Conservation (phyloP, 2,797 vertebrate species). For the Hybognathus amarus region DNA sequence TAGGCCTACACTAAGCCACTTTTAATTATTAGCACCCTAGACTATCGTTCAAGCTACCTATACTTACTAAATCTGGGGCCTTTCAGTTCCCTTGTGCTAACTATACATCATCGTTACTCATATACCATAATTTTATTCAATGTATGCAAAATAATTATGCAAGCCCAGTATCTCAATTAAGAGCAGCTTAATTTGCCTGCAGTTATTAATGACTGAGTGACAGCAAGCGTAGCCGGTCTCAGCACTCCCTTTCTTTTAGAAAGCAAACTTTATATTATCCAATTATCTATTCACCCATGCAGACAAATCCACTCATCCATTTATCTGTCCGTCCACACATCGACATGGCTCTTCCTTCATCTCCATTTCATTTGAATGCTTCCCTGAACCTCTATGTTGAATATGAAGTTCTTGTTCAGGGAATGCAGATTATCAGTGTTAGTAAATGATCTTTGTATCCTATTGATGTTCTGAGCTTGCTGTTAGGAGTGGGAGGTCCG, state of each 20-base stretch:
- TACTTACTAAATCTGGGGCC: not conserved
- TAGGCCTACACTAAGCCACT: not conserved
- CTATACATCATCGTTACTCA: constrained; percentile 5
- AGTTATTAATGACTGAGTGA: constrained; percentile 56
- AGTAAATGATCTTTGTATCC: constrained; percentile 19
- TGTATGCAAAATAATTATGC: constrained; percentile 37
- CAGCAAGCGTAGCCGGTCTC: constrained; percentile 21
- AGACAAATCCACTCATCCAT: constrained; percentile 31
- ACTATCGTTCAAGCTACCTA: not conserved
- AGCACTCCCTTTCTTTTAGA: not conserved
- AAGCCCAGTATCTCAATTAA: constrained; percentile 40
- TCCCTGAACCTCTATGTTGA: constrained; percentile 26
- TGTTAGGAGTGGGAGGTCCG: constrained; percentile 24
- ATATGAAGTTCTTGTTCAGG: constrained; percentile 14
- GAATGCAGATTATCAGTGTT: constrained; percentile 34
- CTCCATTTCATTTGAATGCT: not conserved
- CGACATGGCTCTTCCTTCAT: constrained; percentile 23
- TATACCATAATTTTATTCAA: constrained; percentile 17
- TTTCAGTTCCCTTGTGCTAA: not conserved
- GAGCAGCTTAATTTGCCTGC: constrained; percentile 47
- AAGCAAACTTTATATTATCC: constrained; percentile 42
- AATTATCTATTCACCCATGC: constrained; percentile 37
- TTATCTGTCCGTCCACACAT: constrained; percentile 25
- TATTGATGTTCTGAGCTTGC: constrained; percentile 33
- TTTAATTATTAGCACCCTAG: not conserved